Base-by-base conservation (phyloP, 2,888 invertebrate genomes). In the Eupithecia subumbrata region DNA sequence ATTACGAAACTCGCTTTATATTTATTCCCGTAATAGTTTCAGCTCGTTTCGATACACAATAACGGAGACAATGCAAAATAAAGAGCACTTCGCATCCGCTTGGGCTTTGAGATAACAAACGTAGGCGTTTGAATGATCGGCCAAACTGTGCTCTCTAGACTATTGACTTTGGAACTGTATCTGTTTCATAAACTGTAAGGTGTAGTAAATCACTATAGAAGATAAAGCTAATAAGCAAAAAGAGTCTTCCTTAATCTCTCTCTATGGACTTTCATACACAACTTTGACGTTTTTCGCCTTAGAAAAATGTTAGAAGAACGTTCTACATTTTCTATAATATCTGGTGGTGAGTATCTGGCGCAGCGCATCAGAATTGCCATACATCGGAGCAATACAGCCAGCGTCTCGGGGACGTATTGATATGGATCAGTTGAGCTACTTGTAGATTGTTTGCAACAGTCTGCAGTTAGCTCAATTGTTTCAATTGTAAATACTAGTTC, bases 1-100 rank as follows among this genome's bases (percentile, higher is more conserved):
- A 22, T 56, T 12, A 12, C 22, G 8, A 56, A 12, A 56, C 56
- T 12, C 56, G 11, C 25, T 60, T 60, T 25, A 60, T 60, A 60
- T 60, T 25, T 60, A 60, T 60, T 60, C 25, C 60, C 60, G 25
- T 60, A 25, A 22, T 60, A 60, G 60, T 60, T 25, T 60, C 60
- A 60, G 60, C 12, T 9, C 60, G 5, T 60, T 60, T 14, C 63
- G 63, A 82, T 80, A 81, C 76, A 83, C 81, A 83, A 82, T 76
- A 79, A 79, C 82, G 25, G 56, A 25, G 25, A 64, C 64, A 67
- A 40, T 86, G 82, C 84, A 82, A 83, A 85, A 85, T 87, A 86
- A 86, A 85, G 84, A 84, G 82, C 83, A 81, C 72, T 80, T 78
- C 79, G 84, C 82, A 83, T 84, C 82, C 82, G 85, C 82, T 85